These are phyloP conservation scores for Heliconius hermathena DNA, from an alignment of 1,140 invertebrate genomes.

Conservation along the genomic window DNA sequence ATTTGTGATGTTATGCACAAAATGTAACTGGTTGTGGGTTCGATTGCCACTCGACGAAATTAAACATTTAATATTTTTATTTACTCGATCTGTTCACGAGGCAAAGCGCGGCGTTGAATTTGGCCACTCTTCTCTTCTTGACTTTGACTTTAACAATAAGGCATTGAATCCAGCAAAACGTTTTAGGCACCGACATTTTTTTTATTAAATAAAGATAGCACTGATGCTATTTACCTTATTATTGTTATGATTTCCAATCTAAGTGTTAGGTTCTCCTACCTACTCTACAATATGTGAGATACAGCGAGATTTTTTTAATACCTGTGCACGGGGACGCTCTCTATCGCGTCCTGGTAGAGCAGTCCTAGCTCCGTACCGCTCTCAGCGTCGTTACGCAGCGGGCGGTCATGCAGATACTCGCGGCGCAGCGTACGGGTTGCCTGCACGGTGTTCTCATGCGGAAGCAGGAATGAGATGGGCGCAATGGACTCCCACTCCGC, in stretches of 20 bases:
- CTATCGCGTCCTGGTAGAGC: conserved; percentile 62
- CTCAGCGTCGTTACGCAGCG: conserved; percentile 47
- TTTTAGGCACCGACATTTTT: too few species aligned
- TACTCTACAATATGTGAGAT: neutral
- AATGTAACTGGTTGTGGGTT: too few species aligned
- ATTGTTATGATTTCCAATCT: too few species aligned
- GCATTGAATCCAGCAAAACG: too few species aligned
- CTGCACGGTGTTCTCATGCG: neutral
- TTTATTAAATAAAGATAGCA: conserved; percentile 50
- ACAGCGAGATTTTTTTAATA: conserved; percentile 17
- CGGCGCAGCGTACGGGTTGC: neutral
- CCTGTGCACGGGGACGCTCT: conserved; percentile 61
- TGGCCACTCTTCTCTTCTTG: too few species aligned
- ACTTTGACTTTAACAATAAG: too few species aligned
- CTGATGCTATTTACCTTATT: conserved; percentile 5
- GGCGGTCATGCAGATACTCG: neutral
- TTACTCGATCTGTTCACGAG: too few species aligned
- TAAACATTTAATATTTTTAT: too few species aligned
- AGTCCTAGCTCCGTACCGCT: conserved; percentile 49
- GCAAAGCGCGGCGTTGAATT: too few species aligned
- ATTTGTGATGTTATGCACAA: too few species aligned
- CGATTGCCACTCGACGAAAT: too few species aligned
- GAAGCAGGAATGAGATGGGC: neutral
- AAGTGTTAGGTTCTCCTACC: too few species aligned
- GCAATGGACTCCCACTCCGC: neutral